Conservation (phyloP, 2,113 vertebrate genomes). For the Mus musculus region GRCm39 chr12:71846501-71847000, state of each 20-base stretch:
- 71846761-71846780: constrained; percentile 73
- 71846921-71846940: constrained; percentile 27
- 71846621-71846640: background rate
- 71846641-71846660: constrained; percentile 52
- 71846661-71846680: constrained; percentile 35
- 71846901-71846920: background rate
- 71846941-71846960: background rate
- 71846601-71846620: background rate
- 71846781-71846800: constrained; percentile 61
- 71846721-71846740: constrained; percentile 63
- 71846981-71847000: background rate
- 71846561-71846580: background rate
- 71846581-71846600: background rate
- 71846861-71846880: constrained; percentile 37
- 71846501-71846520: background rate
- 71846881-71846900: background rate
- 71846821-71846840: constrained; percentile 73
- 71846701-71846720: background rate
- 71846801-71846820: constrained; percentile 60
- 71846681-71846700: constrained; percentile 56
- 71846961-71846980: constrained; percentile 3
- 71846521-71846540: background rate
- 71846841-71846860: constrained; percentile 7
- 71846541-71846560: background rate
- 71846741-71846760: constrained; percentile 76